These are phyloP conservation scores for Porphyrio hochstetteri DNA, from an alignment of 2,113 vertebrate genomes.

Conservation along the genomic window DNA sequence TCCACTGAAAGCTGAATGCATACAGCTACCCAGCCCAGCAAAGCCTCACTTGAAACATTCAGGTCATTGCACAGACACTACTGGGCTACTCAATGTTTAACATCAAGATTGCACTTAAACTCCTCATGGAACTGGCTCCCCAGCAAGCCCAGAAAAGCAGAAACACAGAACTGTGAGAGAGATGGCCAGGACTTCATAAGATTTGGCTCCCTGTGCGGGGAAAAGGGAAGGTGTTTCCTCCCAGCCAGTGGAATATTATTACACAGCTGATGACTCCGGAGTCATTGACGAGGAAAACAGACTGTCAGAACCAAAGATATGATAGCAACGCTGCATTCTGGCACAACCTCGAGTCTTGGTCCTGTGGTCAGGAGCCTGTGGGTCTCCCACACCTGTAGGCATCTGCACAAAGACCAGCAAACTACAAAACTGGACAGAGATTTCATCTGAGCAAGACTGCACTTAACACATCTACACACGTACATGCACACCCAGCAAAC, in stretches of 20 bases:
- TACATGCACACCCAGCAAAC: not conserved
- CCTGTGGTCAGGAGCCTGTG: not conserved
- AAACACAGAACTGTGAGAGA: not conserved
- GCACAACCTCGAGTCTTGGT: not conserved
- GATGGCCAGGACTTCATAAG: not conserved
- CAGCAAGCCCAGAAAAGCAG: not conserved
- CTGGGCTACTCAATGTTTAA: not conserved
- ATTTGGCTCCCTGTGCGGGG: not conserved
- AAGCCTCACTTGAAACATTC: not conserved
- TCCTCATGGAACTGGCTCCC: not conserved
- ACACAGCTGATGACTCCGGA: not conserved
- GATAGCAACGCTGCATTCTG: not conserved
- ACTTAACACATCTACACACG: not conserved
- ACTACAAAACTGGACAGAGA: constrained; percentile 2
- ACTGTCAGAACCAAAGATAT: not conserved
- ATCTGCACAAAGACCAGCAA: not conserved
- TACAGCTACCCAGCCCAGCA: not conserved
- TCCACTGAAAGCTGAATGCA: not conserved
- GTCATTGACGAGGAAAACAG: not conserved
- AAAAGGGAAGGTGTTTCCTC: not conserved
- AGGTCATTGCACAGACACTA: not conserved
- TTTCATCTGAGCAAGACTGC: not conserved
- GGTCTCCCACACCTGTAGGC: not conserved
- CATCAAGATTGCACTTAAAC: not conserved
- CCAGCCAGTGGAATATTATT: not conserved